A percentile compares a stretch with the other conserved stretches of the same genome.
Evolutionary conservation across 2,888 invertebrate genomes (phyloP).

Genomic region (Icerya purchasi): DNA sequence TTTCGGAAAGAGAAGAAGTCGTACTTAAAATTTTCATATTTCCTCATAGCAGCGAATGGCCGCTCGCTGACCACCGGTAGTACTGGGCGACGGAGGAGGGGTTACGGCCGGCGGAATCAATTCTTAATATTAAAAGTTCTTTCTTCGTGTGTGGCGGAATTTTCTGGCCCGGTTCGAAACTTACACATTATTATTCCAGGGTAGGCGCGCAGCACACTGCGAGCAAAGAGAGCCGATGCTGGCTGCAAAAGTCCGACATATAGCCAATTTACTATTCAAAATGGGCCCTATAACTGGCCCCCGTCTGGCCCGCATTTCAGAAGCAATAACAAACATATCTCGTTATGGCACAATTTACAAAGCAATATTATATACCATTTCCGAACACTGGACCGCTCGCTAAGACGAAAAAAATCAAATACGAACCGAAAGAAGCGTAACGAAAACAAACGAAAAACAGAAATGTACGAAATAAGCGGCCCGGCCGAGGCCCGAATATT

Average conservation of each 20-base stretch:
- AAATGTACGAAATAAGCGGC: slow-evolving; percentile 5
- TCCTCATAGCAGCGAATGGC: too few relatives aligned
- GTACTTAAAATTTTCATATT: too few relatives aligned
- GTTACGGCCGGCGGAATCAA: slow-evolving; percentile 3
- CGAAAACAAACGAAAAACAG: slow-evolving; percentile 6
- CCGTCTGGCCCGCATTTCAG: background rate
- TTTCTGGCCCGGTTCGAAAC: slow-evolving; percentile 3
- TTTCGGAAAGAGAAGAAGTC: too few relatives aligned
- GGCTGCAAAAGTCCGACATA: background rate
- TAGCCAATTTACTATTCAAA: background rate
- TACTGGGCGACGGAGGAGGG: too few relatives aligned
- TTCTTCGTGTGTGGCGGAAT: slow-evolving; percentile 3
- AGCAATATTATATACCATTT: background rate
- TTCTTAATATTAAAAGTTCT: slow-evolving; percentile 10
- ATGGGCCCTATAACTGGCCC: background rate
- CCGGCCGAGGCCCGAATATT: slow-evolving; percentile 2
- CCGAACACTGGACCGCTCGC: too few relatives aligned
- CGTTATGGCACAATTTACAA: background rate
- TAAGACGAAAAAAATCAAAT: too few relatives aligned
- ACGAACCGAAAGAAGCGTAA: slow-evolving; percentile 2
- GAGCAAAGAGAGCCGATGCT: too few relatives aligned
- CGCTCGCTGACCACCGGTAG: too few relatives aligned
- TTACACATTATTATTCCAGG: too few relatives aligned
- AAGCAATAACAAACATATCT: background rate
- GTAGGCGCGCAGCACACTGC: too few relatives aligned